Conservation (phyloP, 2,797 vertebrate species). For the Forpus xanthops region DNA sequence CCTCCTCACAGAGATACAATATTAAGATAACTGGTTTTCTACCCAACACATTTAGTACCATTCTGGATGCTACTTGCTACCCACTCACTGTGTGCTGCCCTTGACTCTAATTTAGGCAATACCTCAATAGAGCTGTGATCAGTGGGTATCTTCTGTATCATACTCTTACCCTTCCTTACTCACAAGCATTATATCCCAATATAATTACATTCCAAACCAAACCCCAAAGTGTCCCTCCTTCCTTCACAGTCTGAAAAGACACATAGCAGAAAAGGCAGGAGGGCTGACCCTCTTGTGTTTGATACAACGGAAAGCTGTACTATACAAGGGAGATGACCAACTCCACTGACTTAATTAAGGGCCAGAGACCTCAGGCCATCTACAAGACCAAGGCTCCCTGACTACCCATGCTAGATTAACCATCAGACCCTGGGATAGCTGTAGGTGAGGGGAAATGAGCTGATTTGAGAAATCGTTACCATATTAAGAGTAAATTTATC, state of each 20-base stretch:
- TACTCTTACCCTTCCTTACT: background rate
- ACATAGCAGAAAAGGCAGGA: background rate
- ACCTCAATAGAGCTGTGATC: background rate
- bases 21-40: background rate
- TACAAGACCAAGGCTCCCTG: background rate
- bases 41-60: background rate
- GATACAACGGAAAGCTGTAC: background rate
- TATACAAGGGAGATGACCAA: fast-evolving
- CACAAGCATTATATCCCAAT: background rate
- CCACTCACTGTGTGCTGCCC: background rate
- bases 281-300: background rate
- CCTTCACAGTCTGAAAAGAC: background rate
- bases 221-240: background rate
- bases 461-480: background rate
- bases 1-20: background rate
- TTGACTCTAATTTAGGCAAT: background rate
- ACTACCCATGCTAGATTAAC: background rate
- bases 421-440: background rate
- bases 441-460: background rate
- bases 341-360: background rate
- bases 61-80: background rate
- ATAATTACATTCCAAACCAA: background rate
- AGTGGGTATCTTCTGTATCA: background rate
- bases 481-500: background rate
- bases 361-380: background rate